A percentile compares a stretch with the other conserved stretches of the same genome.
phyloP scores from a whole-genome alignment of 2,888 invertebrate genomes.

The Pyrocoelia pectoralis region DNA sequence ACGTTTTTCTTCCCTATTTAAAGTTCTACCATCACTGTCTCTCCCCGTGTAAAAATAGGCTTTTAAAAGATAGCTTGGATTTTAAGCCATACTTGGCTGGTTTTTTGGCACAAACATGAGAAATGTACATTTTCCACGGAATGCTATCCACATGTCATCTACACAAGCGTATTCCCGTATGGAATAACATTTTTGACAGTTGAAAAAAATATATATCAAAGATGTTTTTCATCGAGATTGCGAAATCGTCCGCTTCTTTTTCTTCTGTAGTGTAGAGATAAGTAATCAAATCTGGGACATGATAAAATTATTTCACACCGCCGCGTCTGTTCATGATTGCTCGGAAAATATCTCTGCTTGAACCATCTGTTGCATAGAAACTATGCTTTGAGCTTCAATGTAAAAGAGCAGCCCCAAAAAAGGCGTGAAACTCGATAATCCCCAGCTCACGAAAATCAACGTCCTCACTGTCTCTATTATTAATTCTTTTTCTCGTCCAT shows the following conservation, averaged over 20 bases:
- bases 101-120: not conserved
- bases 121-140: not conserved
- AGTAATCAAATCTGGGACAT: conserved; percentile 4
- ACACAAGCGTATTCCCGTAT: conserved; percentile 6
- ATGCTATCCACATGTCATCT: conserved; percentile 10
- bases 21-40: not conserved
- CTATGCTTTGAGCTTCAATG: conserved; percentile 5
- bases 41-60: not conserved
- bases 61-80: not conserved
- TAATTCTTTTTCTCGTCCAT: conserved; percentile 2
- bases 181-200: conserved; percentile 11
- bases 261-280: conserved; percentile 5
- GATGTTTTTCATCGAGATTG: not conserved
- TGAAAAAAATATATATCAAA: not conserved
- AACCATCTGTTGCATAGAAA: conserved; percentile 7
- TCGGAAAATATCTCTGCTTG: not conserved
- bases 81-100: no score
- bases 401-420: conserved; percentile 6
- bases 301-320: not conserved
- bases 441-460: not conserved
- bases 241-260: conserved; percentile 2
- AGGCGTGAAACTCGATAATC: no score
- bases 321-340: conserved; percentile 6
- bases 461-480: not conserved
- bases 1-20: no score